A percentile compares a stretch with the other conserved stretches of the same genome.
phyloP scores from a whole-genome alignment of 2,113 vertebrate species.

The Alosa alosa region DNA sequence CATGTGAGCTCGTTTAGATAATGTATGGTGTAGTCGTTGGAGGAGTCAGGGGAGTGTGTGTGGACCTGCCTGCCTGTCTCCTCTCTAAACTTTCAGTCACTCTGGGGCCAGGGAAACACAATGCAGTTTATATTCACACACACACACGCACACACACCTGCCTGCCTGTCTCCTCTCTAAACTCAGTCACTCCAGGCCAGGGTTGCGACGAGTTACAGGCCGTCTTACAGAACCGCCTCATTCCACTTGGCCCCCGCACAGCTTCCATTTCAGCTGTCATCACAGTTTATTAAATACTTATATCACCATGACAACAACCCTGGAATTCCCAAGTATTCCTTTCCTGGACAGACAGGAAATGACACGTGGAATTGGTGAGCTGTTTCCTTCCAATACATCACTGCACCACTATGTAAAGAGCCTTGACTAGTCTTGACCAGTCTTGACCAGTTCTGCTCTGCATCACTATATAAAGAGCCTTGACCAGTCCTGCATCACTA shows the following conservation, averaged over 20 bases:
- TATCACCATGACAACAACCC: background rate
- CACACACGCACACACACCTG: too few relatives aligned
- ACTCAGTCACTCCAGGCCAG: background rate
- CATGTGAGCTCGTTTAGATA: background rate
- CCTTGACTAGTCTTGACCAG: too few relatives aligned
- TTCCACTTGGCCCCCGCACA: background rate
- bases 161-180: background rate
- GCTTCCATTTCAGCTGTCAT: background rate
- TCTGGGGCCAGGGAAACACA: background rate
- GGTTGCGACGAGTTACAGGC: background rate
- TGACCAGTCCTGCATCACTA: too few relatives aligned
- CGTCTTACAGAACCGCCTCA: background rate
- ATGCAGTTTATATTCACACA: background rate
- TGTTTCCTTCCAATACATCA: constrained; percentile 56
- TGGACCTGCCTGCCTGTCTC: background rate
- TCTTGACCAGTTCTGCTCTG: too few relatives aligned
- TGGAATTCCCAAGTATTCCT: constrained; percentile 54
- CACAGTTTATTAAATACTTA: background rate
- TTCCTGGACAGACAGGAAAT: constrained; percentile 60
- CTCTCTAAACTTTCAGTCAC: too few relatives aligned
- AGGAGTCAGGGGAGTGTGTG: background rate
- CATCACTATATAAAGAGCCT: too few relatives aligned
- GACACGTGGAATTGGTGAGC: constrained; percentile 53
- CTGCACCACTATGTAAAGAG: too few relatives aligned
- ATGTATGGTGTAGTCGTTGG: background rate